These are phyloP conservation scores for Sitophilus oryzae DNA, from an alignment of 1,140 invertebrate species.

Conservation along the genomic window DNA sequence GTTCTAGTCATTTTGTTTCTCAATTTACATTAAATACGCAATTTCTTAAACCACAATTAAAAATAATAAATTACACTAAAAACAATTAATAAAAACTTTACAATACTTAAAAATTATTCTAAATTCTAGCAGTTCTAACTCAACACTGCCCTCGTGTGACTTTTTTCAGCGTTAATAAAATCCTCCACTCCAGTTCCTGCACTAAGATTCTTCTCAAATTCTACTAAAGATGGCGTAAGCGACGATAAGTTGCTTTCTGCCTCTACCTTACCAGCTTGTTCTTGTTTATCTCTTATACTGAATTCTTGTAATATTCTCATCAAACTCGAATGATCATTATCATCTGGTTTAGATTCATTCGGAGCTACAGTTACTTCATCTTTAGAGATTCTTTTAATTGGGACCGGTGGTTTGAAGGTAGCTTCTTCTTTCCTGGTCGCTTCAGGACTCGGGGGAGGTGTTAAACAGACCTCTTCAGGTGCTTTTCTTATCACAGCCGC, in stretches of 20 bases:
- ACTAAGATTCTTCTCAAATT: conserved; percentile 27
- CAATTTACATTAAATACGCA: too few relatives aligned
- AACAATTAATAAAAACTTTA: too few relatives aligned
- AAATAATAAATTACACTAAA: too few relatives aligned
- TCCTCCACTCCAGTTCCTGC: conserved; percentile 22
- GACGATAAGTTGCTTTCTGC: conserved; percentile 20
- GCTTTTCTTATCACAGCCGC: background rate
- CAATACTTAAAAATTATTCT: too few relatives aligned
- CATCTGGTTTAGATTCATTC: conserved; percentile 23
- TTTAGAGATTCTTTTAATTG: background rate
- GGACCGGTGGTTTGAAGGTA: background rate
- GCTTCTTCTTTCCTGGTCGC: conserved; percentile 7
- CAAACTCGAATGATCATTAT: conserved; percentile 39
- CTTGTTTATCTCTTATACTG: conserved; percentile 33
- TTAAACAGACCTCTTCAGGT: conserved; percentile 27
- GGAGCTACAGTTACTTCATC: background rate
- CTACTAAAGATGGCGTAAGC: conserved; percentile 20
- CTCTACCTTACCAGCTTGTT: conserved; percentile 7
- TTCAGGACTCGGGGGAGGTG: conserved; percentile 34
- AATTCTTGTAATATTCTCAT: conserved; percentile 38
- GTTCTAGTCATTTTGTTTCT: too few relatives aligned
- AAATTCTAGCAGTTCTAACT: conserved; percentile 4
- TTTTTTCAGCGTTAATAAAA: conserved; percentile 31
- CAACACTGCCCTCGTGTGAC: conserved; percentile 10
- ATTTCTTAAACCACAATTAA: too few relatives aligned